Evolutionary conservation across 2,113 vertebrate genomes (phyloP).

Genomic region (Chionis minor): DNA sequence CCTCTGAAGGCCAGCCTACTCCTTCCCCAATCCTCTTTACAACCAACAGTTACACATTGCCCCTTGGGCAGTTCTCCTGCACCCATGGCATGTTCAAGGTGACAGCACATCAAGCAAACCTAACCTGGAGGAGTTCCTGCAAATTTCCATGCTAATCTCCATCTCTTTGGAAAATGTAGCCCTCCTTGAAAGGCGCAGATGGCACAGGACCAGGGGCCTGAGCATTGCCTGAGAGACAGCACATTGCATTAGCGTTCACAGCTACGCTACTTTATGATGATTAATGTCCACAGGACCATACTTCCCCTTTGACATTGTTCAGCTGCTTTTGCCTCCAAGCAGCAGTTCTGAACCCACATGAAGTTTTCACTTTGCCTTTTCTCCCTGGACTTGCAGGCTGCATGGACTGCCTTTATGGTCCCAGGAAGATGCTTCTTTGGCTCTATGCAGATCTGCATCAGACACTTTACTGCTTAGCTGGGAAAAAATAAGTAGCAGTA

Average conservation of each 20-base stretch:
- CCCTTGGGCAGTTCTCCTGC: accelerated
- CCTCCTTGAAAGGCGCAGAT: not conserved
- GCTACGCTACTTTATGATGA: accelerated
- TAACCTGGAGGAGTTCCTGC: not conserved
- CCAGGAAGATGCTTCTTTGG: not conserved
- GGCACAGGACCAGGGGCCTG: not conserved
- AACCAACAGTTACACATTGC: not conserved
- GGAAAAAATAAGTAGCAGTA: not conserved
- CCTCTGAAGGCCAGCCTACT: not conserved
- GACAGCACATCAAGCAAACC: not conserved
- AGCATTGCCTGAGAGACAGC: not conserved
- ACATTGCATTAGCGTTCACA: accelerated
- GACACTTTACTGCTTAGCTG: not conserved
- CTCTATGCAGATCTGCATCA: not conserved
- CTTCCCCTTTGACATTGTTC: not conserved
- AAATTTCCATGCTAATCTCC: not conserved
- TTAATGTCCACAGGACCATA: not conserved
- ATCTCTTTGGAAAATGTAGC: not conserved
- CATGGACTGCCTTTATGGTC: not conserved
- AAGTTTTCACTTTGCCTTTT: not conserved
- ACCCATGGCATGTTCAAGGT: not conserved
- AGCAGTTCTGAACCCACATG: not conserved
- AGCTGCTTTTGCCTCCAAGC: not conserved
- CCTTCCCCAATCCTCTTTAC: not conserved
- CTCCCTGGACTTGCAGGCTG: not conserved